Conservation (phyloP, 2,113 vertebrate genomes). For the Setophaga petechia region DNA sequence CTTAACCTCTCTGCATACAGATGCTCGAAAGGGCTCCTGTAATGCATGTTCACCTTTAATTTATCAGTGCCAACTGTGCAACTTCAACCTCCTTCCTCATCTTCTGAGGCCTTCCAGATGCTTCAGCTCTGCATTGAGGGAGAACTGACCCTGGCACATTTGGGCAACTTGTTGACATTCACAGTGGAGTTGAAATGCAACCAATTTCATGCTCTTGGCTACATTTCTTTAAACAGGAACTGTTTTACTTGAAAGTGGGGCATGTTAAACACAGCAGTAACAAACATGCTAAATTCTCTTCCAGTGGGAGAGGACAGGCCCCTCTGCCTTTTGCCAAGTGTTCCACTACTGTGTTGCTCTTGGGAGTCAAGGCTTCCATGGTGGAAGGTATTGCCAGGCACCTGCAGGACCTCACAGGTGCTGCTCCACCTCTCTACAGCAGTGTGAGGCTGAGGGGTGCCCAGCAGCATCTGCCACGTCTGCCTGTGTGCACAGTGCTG, state of each 20-base stretch:
- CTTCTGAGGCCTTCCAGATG: not conserved
- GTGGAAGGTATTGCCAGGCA: not conserved
- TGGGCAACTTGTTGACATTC: not conserved
- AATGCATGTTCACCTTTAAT: not conserved
- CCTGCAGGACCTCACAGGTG: not conserved
- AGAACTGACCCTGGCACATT: not conserved
- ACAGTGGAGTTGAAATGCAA: not conserved
- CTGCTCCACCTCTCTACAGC: not conserved
- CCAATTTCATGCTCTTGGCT: not conserved
- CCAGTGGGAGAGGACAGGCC: not conserved
- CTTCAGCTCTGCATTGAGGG: not conserved
- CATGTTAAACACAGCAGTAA: not conserved
- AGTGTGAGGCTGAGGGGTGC: not conserved
- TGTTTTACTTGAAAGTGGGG: not conserved
- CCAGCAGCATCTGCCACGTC: rapidly evolving
- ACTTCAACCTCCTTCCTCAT: not conserved
- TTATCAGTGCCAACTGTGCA: not conserved
- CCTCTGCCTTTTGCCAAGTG: rapidly evolving
- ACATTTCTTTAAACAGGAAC: not conserved
- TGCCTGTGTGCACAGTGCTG: not conserved
- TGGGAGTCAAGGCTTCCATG: rapidly evolving
- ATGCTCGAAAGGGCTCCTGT: not conserved
- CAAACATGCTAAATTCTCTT: not conserved
- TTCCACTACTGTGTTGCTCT: not conserved
- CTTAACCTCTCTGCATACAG: not conserved